Percentiles rank a stretch among this genome's conserved stretches.
Conservation (phyloP, 2,113 vertebrate genomes). For the Otis tarda region DNA sequence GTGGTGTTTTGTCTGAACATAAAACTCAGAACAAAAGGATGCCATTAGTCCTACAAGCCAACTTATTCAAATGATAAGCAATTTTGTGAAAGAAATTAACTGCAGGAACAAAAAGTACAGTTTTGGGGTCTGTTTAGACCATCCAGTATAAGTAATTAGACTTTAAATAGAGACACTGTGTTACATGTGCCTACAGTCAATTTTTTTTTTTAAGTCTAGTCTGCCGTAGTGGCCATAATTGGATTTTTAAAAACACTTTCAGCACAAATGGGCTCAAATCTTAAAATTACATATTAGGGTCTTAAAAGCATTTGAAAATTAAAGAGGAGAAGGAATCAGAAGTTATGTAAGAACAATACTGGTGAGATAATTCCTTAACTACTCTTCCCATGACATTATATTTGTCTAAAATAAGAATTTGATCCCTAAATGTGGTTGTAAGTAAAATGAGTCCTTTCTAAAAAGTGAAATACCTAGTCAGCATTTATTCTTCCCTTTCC, state of each 20-base stretch:
- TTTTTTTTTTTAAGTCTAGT: neutral
- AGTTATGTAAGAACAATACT: neutral
- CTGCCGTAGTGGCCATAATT: neutral
- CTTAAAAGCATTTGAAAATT: conserved; percentile 38
- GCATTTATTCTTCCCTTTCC: neutral
- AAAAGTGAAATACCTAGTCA: neutral
- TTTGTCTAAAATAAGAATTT: neutral
- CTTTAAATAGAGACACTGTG: conserved; percentile 6
- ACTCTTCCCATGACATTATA: neutral
- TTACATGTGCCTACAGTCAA: neutral
- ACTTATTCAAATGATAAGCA: neutral
- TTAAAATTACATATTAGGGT: conserved; percentile 21
- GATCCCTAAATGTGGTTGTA: neutral
- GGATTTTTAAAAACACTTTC: conserved; percentile 11
- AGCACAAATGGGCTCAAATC: neutral
- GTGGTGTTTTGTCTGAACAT: neutral
- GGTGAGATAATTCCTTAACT: conserved; percentile 1
- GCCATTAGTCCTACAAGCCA: neutral
- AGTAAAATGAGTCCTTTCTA: neutral
- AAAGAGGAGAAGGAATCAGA: neutral
- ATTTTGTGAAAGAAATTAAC: conserved; percentile 10
- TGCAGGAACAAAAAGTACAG: neutral
- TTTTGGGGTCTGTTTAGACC: neutral
- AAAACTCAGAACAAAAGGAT: neutral
- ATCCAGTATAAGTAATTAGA: neutral